Conservation (phyloP, 2,797 vertebrate species). For the Cossypha dichroa region DNA sequence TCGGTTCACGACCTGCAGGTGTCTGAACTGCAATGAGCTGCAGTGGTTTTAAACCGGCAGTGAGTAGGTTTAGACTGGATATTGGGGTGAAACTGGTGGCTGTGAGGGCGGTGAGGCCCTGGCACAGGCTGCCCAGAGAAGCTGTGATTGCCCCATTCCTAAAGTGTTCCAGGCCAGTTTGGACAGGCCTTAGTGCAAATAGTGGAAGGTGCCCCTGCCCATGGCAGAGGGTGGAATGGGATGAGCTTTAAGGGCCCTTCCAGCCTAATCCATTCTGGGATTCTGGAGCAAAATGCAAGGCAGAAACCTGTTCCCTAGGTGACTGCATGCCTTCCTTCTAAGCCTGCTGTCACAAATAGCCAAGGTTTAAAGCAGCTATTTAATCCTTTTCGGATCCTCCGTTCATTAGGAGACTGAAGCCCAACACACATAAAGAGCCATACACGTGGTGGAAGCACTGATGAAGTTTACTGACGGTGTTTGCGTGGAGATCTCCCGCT, state of each 20-base stretch:
- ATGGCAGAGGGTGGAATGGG: not conserved
- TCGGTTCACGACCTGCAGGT: not conserved
- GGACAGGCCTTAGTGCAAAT: not conserved
- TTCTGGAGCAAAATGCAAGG: not conserved
- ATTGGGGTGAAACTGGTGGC: fast-evolving
- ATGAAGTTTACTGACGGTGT: not conserved
- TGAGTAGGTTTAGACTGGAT: not conserved
- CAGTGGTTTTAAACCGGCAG: not conserved
- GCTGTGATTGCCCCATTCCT: not conserved
- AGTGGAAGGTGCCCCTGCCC: not conserved
- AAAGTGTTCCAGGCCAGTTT: not conserved
- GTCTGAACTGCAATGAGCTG: not conserved
- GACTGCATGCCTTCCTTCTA: fast-evolving
- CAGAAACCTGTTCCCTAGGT: not conserved
- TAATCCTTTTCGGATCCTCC: not conserved
- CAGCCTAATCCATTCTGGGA: not conserved
- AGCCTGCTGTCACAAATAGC: not conserved
- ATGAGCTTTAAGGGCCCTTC: not conserved
- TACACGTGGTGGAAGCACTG: not conserved
- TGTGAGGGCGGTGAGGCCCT: not conserved
- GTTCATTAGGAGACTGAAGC: not conserved
- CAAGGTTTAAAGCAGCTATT: not conserved
- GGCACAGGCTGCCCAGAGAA: not conserved
- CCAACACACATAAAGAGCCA: not conserved
- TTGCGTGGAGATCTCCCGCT: not conserved